These are phyloP conservation scores for Asobara japonica DNA, from an alignment of 1,140 invertebrate genomes.

Conservation along the genomic window DNA sequence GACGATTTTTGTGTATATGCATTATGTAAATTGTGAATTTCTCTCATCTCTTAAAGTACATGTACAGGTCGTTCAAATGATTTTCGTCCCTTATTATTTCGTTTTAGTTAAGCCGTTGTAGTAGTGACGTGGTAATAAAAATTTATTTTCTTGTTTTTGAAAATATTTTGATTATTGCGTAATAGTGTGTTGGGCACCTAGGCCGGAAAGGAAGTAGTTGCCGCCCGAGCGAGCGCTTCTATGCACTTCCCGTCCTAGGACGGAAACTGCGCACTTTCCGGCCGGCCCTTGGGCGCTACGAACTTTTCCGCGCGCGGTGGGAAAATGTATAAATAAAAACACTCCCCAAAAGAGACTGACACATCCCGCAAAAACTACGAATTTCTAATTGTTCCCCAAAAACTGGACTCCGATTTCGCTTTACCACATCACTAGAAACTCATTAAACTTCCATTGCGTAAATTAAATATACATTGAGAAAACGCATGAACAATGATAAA, in stretches of 20 bases:
- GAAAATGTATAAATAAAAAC: no score
- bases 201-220: no score
- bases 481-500: background rate
- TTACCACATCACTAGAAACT: background rate
- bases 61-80: conserved; percentile 3
- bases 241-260: no score
- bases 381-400: background rate
- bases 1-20: conserved; percentile 5
- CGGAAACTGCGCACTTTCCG: no score
- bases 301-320: no score
- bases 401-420: background rate
- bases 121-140: background rate
- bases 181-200: no score
- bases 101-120: background rate
- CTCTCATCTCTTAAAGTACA: conserved; percentile 6
- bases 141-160: no score
- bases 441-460: background rate
- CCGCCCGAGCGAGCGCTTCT: no score
- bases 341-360: no score
- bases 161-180: no score
- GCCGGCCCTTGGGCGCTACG: no score
- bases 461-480: background rate
- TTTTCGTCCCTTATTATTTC: background rate
- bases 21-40: conserved; percentile 18
- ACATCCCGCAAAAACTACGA: no score